Conservation (phyloP, 2,888 invertebrate species). For the Scaptomyza tumidula region DNA sequence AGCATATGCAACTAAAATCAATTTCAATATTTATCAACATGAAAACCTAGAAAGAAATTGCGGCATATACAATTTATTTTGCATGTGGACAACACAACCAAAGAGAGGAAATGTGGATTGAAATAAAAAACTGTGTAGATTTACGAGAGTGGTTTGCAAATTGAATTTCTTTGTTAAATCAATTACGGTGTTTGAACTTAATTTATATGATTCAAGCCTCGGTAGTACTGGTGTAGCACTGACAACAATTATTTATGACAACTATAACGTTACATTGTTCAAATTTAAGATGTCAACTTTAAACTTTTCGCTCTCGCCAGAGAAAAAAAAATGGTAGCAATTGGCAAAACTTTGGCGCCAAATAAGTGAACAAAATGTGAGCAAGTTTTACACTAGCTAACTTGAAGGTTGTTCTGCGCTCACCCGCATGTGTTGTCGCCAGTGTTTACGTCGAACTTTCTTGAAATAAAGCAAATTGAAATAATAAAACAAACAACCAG, state of each 20-base stretch:
- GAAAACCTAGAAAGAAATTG: conserved; percentile 58
- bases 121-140: conserved; percentile 10
- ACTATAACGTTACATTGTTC: conserved; percentile 26
- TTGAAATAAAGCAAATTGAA: conserved; percentile 50
- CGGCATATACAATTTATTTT: conserved; percentile 65
- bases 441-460: conserved; percentile 62
- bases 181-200: conserved; percentile 39
- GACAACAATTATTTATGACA: conserved; percentile 50
- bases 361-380: conserved; percentile 49
- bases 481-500: conserved; percentile 52
- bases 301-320: conserved; percentile 41
- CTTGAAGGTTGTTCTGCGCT: conserved; percentile 12
- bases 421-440: conserved; percentile 28
- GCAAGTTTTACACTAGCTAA: conserved; percentile 49
- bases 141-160: conserved; percentile 42
- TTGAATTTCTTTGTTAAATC: conserved; percentile 64
- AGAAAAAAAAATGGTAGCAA: conserved; percentile 43
- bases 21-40: conserved; percentile 74
- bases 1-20: conserved; percentile 75
- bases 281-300: conserved; percentile 65
- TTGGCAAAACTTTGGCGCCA: conserved; percentile 70
- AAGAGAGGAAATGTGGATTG: not conserved
- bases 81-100: conserved; percentile 33
- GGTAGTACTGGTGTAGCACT: conserved; percentile 9
- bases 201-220: conserved; percentile 31